These are phyloP conservation scores for Colinus virginianus DNA, from an alignment of 2,113 vertebrate species.

Conservation along the genomic window DNA sequence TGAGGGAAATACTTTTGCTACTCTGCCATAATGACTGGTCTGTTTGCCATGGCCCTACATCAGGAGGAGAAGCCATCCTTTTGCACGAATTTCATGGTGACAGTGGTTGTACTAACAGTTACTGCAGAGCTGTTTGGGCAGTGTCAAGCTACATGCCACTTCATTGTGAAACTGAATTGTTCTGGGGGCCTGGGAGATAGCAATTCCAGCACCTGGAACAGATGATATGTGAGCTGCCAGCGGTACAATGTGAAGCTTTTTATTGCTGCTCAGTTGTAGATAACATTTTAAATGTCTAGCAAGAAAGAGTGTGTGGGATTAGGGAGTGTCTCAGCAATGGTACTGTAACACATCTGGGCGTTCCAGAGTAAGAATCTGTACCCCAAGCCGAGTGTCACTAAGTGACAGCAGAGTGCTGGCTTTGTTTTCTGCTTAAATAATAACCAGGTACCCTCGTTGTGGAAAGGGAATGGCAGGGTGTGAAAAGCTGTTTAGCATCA, in stretches of 20 bases:
- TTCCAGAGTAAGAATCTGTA: background rate
- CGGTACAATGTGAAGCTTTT: background rate
- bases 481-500: background rate
- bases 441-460: background rate
- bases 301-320: background rate
- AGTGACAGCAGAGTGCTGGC: background rate
- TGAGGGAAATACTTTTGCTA: background rate
- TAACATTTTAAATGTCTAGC: slow-evolving; percentile 1
- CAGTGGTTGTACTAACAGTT: background rate
- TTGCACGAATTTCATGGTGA: background rate
- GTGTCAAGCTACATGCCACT: background rate
- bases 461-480: background rate
- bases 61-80: slow-evolving; percentile 5
- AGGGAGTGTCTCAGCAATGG: background rate
- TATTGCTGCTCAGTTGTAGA: background rate
- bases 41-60: background rate
- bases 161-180: background rate
- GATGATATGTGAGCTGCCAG: background rate
- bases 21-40: background rate
- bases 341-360: background rate
- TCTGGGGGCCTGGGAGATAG: background rate
- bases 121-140: background rate
- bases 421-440: slow-evolving; percentile 22
- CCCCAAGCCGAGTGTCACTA: background rate
- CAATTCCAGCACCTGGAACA: background rate